Percentiles rank a stretch among this genome's conserved stretches.
Evolutionary conservation across 2,888 invertebrate genomes (phyloP).

Genomic region (Caenorhabditis sinica): DNA sequence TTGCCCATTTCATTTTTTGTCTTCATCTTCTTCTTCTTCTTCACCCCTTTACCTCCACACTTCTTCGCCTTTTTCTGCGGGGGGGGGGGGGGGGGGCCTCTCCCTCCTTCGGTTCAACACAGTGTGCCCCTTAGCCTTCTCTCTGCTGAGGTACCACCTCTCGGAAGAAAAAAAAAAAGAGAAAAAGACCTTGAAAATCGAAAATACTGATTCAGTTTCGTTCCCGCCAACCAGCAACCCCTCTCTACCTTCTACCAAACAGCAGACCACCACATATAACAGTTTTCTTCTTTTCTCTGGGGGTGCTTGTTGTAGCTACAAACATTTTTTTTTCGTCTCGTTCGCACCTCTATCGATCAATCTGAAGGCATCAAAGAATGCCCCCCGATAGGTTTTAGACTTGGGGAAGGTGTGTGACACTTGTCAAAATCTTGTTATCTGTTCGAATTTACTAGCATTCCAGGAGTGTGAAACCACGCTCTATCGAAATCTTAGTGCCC

Average conservation of each 20-base stretch:
- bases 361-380: too few species aligned
- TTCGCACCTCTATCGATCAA: too few species aligned
- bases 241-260: not conserved
- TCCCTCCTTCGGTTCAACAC: constrained; percentile 37
- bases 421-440: not conserved
- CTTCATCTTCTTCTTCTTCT: constrained; percentile 19
- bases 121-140: constrained; percentile 16
- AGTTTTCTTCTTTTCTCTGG: not conserved
- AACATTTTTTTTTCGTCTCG: not conserved
- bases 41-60: not conserved
- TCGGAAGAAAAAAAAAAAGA: constrained; percentile 9
- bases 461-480: too few species aligned
- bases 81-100: too few species aligned
- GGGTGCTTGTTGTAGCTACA: not conserved
- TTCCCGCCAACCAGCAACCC: constrained; percentile 28
- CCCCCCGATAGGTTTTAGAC: too few species aligned
- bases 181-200: constrained; percentile 55
- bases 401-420: not conserved
- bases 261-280: not conserved
- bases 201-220: constrained; percentile 52
- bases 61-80: too few species aligned
- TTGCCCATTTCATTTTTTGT: not conserved
- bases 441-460: too few species aligned
- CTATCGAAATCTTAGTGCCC: too few species aligned
- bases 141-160: constrained; percentile 3